A percentile compares a stretch with the other conserved stretches of the same genome.
Evolutionary conservation across 2,113 vertebrate species (phyloP).

Genomic region (Podilymbus podiceps): DNA sequence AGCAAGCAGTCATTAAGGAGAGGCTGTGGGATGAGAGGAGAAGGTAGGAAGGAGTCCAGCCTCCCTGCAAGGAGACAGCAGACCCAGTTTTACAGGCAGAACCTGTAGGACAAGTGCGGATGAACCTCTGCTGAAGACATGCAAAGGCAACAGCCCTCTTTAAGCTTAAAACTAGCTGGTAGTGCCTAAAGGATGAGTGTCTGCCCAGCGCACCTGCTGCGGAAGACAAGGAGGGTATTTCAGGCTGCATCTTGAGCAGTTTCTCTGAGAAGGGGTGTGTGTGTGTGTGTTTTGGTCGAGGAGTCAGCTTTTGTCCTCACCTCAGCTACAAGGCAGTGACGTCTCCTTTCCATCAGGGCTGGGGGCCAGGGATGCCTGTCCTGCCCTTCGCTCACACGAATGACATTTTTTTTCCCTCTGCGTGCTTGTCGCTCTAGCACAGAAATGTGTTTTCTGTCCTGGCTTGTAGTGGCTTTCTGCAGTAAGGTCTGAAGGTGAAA

Average conservation of each 20-base stretch:
- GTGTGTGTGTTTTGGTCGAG: not conserved
- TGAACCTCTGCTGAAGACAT: not conserved
- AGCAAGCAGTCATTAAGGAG: not conserved
- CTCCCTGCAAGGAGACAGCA: not conserved
- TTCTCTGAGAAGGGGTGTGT: fast-evolving
- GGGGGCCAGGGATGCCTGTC: not conserved
- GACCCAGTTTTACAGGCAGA: conserved; percentile 50
- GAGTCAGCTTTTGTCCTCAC: not conserved
- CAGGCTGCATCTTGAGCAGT: not conserved
- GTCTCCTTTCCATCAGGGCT: not conserved
- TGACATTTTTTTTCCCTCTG: not conserved
- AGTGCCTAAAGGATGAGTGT: not conserved
- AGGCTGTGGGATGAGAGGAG: conserved; percentile 2
- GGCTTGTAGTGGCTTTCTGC: not conserved
- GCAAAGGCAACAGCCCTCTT: conserved; percentile 7
- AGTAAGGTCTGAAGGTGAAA: not conserved
- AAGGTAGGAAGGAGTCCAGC: not conserved
- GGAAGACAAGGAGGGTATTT: not conserved
- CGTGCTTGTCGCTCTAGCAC: fast-evolving
- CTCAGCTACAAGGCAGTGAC: not conserved
- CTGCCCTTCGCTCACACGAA: not conserved
- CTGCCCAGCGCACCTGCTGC: not conserved
- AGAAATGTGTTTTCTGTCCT: not conserved
- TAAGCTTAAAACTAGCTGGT: not conserved
- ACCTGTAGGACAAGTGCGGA: conserved; percentile 37